Percentiles rank a stretch among this genome's conserved stretches.
Evolutionary conservation across 2,113 vertebrate genomes (phyloP).

Genomic region (Aptenodytes forsteri): DNA sequence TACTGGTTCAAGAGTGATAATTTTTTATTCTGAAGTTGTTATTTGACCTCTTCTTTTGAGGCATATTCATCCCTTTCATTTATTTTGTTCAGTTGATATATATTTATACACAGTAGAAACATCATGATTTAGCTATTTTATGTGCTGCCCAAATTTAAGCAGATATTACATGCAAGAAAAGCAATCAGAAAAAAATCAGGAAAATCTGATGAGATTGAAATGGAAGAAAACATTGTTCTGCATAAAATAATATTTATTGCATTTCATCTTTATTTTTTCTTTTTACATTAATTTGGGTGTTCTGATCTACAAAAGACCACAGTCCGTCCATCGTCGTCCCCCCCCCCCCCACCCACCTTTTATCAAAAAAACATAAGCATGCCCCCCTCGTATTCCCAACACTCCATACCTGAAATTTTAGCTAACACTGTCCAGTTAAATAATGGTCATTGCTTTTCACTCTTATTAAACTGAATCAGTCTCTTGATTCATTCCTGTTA

Average conservation of each 20-base stretch:
- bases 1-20: background rate
- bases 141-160: background rate
- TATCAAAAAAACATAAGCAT: too few species aligned
- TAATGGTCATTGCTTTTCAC: background rate
- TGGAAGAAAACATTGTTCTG: background rate
- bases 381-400: background rate
- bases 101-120: background rate
- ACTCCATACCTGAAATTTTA: background rate
- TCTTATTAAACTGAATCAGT: background rate
- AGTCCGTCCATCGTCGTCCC: accelerated
- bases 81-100: background rate
- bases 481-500: background rate
- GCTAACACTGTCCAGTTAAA: background rate
- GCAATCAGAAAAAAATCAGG: background rate
- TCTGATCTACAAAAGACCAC: background rate
- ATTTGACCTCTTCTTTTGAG: background rate
- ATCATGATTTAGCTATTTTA: background rate
- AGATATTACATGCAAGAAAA: background rate
- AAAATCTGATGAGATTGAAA: background rate
- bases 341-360: too few species aligned
- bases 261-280: background rate
- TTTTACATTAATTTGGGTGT: background rate
- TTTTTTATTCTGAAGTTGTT: background rate
- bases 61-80: background rate
- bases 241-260: background rate